Evolutionary conservation across 2,797 vertebrate genomes (phyloP).

Genomic region (Protonibea diacanthus): DNA sequence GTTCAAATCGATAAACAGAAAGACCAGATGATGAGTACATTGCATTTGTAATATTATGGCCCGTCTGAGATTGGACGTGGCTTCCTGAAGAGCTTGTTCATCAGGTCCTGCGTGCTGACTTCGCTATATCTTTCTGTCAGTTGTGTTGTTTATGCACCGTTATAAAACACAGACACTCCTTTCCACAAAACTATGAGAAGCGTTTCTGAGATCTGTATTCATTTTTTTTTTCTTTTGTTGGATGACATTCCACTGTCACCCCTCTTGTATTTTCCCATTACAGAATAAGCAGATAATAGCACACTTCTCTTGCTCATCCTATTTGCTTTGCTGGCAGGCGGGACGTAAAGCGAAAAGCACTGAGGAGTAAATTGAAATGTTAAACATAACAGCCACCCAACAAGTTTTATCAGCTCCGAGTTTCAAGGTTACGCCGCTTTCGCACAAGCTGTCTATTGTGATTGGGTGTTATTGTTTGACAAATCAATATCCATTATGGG

Average conservation of each 20-base stretch:
- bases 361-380: constrained; percentile 70
- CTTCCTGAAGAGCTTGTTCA: constrained; percentile 21
- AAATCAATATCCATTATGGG: constrained; percentile 74
- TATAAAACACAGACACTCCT: constrained; percentile 17
- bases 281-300: constrained; percentile 62
- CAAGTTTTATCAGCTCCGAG: constrained; percentile 53
- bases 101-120: constrained; percentile 30
- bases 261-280: constrained; percentile 55
- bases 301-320: constrained; percentile 48
- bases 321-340: constrained; percentile 47
- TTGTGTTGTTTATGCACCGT: constrained; percentile 27
- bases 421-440: constrained; percentile 49
- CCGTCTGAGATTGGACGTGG: constrained; percentile 24
- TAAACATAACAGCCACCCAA: constrained; percentile 52
- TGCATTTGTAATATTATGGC: constrained; percentile 36
- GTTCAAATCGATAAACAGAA: constrained; percentile 36
- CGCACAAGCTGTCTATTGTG: constrained; percentile 47
- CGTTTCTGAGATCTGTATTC: constrained; percentile 7
- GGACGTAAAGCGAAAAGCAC: constrained; percentile 39
- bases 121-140: constrained; percentile 39
- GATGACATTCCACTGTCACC: constrained; percentile 38
- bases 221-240: not conserved
- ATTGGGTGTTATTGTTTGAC: constrained; percentile 68
- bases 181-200: not conserved
- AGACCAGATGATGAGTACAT: constrained; percentile 32